Conservation (phyloP, 2,888 invertebrate genomes). For the Orthonevra nobilis region DNA sequence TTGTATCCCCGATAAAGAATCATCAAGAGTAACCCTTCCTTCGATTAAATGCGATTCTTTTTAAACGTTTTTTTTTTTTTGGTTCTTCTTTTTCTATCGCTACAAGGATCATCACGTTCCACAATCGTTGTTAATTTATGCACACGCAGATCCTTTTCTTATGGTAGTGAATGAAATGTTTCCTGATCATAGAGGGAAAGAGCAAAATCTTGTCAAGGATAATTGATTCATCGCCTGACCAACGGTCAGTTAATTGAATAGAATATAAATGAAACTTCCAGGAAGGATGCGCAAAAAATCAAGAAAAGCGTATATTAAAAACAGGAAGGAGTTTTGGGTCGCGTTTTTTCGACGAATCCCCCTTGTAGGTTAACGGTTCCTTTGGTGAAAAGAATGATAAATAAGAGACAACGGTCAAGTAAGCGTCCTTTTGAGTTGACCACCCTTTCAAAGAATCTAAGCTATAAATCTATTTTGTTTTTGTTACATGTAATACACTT, state of each 20-base stretch:
- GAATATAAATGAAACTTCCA: constrained; percentile 39
- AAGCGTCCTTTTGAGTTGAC: constrained; percentile 59
- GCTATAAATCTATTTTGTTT: constrained; percentile 51
- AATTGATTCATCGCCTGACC: constrained; percentile 74
- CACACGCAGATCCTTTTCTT: constrained; percentile 45
- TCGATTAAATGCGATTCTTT: constrained; percentile 57
- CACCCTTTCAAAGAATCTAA: constrained; percentile 58
- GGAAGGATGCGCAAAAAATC: constrained; percentile 63
- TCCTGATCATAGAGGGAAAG: constrained; percentile 57
- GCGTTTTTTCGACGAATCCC: constrained; percentile 29
- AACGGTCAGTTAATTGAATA: constrained; percentile 71
- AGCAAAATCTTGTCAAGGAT: constrained; percentile 68
- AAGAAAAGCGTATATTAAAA: constrained; percentile 31
- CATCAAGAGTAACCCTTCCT: constrained; percentile 55
- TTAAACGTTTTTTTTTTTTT: constrained; percentile 16
- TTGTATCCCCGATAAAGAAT: constrained; percentile 54
- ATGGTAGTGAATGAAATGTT: constrained; percentile 37
- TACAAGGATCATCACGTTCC: constrained; percentile 64
- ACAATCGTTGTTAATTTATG: constrained; percentile 65
- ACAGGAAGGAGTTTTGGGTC: constrained; percentile 59
- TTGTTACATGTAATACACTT: constrained; percentile 46
- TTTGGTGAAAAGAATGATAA: constrained; percentile 37
- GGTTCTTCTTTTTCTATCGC: constrained; percentile 12
- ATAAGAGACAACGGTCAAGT: constrained; percentile 59
- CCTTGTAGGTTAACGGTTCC: constrained; percentile 52